Evolutionary conservation across 1,140 invertebrate genomes (phyloP).

Genomic region (Sycobia sp.): DNA sequence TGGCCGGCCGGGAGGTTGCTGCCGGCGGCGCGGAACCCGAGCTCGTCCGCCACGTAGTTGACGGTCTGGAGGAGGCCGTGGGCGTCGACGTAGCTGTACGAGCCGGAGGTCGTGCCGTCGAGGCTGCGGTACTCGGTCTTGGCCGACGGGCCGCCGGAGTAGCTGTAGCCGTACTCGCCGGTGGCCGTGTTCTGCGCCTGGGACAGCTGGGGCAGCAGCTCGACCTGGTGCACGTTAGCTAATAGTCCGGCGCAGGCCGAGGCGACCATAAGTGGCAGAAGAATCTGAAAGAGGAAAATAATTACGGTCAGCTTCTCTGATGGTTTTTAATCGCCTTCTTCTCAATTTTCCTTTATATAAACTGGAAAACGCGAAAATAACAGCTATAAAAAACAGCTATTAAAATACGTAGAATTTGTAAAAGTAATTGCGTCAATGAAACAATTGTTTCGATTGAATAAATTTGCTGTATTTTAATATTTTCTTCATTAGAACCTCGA

Average conservation of each 20-base stretch:
- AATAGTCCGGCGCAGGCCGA: constrained; percentile 5
- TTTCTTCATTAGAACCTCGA: too few relatives aligned
- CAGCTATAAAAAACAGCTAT: too few relatives aligned
- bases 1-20: constrained; percentile 66
- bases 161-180: constrained; percentile 71
- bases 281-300: neutral
- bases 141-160: constrained; percentile 68
- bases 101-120: constrained; percentile 71
- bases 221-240: neutral
- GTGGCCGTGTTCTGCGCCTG: constrained; percentile 22
- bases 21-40: constrained; percentile 71
- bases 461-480: too few relatives aligned
- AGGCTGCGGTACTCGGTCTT: constrained; percentile 70
- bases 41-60: constrained; percentile 70
- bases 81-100: constrained; percentile 74
- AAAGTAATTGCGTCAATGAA: too few relatives aligned
- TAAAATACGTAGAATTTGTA: too few relatives aligned
- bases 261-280: constrained; percentile 4
- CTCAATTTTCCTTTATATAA: neutral
- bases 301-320: neutral
- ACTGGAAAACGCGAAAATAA: too few relatives aligned
- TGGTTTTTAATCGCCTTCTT: too few relatives aligned
- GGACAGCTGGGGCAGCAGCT: constrained; percentile 6
- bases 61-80: constrained; percentile 71
- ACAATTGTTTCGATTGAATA: too few relatives aligned